Conservation (phyloP, 2,113 vertebrate genomes). For the Acrocephalus kingi region DNA sequence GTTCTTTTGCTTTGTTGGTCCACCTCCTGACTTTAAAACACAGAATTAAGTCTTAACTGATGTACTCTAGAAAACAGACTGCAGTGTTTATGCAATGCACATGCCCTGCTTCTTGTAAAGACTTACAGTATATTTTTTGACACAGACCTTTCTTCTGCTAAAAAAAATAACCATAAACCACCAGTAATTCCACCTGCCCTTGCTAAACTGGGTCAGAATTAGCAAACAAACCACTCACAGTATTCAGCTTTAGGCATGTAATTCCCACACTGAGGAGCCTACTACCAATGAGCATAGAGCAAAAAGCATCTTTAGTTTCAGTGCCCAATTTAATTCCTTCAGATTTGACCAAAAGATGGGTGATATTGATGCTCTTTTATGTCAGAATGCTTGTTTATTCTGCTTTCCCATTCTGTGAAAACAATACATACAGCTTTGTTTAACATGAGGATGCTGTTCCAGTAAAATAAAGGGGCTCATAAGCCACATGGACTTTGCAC, state of each 20-base stretch:
- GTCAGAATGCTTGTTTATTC: not conserved
- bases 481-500: not conserved
- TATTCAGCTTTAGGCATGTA: not conserved
- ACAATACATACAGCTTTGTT: not conserved
- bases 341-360: not conserved
- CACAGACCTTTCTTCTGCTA: not conserved
- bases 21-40: conserved; percentile 8
- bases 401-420: not conserved
- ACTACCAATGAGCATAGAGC: not conserved
- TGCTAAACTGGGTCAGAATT: not conserved
- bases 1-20: not conserved
- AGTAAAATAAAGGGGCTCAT: not conserved
- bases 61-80: not conserved
- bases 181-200: not conserved
- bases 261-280: not conserved
- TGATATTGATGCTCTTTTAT: not conserved
- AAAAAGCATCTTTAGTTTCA: not conserved
- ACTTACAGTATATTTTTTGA: not conserved
- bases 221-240: not conserved
- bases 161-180: not conserved
- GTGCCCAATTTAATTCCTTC: not conserved
- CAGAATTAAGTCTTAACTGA: not conserved
- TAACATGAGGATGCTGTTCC: not conserved
- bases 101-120: not conserved
- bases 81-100: not conserved